Conservation (phyloP, 1,140 invertebrate species). For the Neodiprion virginianus region DNA sequence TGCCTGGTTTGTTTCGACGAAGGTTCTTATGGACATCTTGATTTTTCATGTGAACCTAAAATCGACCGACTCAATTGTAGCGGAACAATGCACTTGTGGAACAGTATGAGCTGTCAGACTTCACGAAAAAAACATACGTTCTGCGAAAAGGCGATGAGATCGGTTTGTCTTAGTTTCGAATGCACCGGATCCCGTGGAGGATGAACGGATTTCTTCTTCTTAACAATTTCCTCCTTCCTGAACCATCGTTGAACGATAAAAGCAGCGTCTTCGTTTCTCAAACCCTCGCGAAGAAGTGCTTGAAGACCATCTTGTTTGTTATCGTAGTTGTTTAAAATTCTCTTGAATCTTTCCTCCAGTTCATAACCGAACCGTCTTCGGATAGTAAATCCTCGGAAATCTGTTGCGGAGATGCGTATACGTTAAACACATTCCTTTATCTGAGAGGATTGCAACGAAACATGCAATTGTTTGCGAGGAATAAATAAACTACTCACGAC, state of each 20-base stretch:
- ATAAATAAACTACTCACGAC: constrained; percentile 62
- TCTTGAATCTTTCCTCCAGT: constrained; percentile 60
- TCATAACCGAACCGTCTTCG: constrained; percentile 68
- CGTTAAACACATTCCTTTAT: constrained; percentile 13
- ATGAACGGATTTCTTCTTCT: constrained; percentile 35
- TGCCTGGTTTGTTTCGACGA: constrained; percentile 68
- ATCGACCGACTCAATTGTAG: constrained; percentile 29
- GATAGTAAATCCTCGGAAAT: constrained; percentile 72
- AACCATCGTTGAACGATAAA: constrained; percentile 59
- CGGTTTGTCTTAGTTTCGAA: constrained; percentile 55
- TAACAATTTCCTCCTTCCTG: constrained; percentile 46
- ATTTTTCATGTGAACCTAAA: constrained; percentile 71
- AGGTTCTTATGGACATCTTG: constrained; percentile 74
- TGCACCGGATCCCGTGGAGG: constrained; percentile 45
- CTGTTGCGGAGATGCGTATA: constrained; percentile 46
- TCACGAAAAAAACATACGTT: constrained; percentile 45
- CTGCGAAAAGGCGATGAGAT: constrained; percentile 63
- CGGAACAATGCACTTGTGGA: constrained; percentile 15
- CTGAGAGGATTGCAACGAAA: neutral
- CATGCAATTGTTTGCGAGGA: neutral
- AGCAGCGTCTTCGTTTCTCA: constrained; percentile 61
- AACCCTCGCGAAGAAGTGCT: constrained; percentile 56
- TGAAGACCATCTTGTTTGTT: constrained; percentile 53
- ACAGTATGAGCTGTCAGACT: constrained; percentile 64
- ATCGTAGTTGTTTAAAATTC: constrained; percentile 53